Conservation (phyloP, 2,888 invertebrate genomes). For the Andrena praecox region DNA sequence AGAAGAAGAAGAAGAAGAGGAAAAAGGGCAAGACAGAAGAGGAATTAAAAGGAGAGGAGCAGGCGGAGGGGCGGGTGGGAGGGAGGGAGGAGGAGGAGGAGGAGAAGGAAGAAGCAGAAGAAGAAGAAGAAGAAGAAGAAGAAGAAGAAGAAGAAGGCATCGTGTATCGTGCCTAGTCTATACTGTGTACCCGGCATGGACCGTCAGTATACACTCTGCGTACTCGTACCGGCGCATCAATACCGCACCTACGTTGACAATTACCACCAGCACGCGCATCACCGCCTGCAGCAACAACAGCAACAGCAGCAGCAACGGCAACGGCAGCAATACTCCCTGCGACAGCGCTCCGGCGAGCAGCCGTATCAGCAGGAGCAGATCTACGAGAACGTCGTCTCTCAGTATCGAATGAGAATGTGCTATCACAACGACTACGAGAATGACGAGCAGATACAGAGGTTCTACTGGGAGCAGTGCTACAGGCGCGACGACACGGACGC, state of each 20-base stretch:
- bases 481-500: constrained; percentile 82
- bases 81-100: constrained; percentile 29
- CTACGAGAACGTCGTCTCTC: constrained; percentile 83
- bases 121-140: constrained; percentile 38
- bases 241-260: constrained; percentile 82
- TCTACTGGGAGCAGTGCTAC: constrained; percentile 84
- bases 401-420: constrained; percentile 84
- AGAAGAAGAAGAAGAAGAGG: constrained; percentile 45
- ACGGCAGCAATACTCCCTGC: constrained; percentile 59
- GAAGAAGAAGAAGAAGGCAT: constrained; percentile 57
- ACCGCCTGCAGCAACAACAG: constrained; percentile 66
- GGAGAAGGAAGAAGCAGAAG: constrained; percentile 29
- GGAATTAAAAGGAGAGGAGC: constrained; percentile 37
- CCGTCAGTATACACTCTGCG: constrained; percentile 84
- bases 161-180: constrained; percentile 65
- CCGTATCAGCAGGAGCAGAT: constrained; percentile 78
- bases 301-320: constrained; percentile 49
- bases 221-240: constrained; percentile 84
- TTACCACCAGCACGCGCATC: constrained; percentile 77
- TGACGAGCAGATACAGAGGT: constrained; percentile 84
- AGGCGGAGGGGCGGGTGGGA: constrained; percentile 35
- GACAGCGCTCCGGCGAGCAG: constrained; percentile 55
- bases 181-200: constrained; percentile 81
- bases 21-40: constrained; percentile 18
- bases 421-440: constrained; percentile 84